These are phyloP conservation scores for Drosophila rubida DNA, from an alignment of 2,888 invertebrate species.

Conservation along the genomic window DNA sequence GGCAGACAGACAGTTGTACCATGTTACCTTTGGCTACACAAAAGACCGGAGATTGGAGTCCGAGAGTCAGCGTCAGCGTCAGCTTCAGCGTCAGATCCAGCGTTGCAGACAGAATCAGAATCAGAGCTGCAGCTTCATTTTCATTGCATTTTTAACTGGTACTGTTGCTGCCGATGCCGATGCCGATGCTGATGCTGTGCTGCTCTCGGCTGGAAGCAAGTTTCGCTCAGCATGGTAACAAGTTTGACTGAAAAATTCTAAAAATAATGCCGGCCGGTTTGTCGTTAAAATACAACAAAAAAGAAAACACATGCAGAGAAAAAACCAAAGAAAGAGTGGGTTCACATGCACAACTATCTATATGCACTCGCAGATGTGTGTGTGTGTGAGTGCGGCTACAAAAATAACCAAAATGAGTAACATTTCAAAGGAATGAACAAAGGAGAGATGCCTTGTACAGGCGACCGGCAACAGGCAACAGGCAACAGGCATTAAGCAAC, in stretches of 20 bases:
- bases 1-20: constrained; percentile 20
- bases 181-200: constrained; percentile 26
- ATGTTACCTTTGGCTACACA: constrained; percentile 54
- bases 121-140: constrained; percentile 55
- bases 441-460: constrained; percentile 47
- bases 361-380: constrained; percentile 21
- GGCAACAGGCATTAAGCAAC: constrained; percentile 25
- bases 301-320: constrained; percentile 22
- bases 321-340: constrained; percentile 50
- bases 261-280: constrained; percentile 83
- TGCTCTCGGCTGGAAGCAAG: constrained; percentile 64
- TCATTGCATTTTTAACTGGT: constrained; percentile 74
- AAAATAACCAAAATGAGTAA: constrained; percentile 74
- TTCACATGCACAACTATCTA: constrained; percentile 50
- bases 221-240: constrained; percentile 82
- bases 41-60: constrained; percentile 48
- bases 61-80: constrained; percentile 4
- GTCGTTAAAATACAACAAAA: constrained; percentile 64
- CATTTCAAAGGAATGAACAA: constrained; percentile 67
- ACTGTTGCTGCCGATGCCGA: constrained; percentile 40
- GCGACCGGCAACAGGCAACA: constrained; percentile 26
- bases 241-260: constrained; percentile 82
- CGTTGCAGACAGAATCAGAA: constrained; percentile 33
- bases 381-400: constrained; percentile 43
- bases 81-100: not conserved